Percentiles rank a stretch among this genome's conserved stretches.
These are phyloP conservation scores for Dendrophyllia cribrosa DNA, from an alignment of 64 coral and sea anemone genomes.

Conservation along the genomic window DNA sequence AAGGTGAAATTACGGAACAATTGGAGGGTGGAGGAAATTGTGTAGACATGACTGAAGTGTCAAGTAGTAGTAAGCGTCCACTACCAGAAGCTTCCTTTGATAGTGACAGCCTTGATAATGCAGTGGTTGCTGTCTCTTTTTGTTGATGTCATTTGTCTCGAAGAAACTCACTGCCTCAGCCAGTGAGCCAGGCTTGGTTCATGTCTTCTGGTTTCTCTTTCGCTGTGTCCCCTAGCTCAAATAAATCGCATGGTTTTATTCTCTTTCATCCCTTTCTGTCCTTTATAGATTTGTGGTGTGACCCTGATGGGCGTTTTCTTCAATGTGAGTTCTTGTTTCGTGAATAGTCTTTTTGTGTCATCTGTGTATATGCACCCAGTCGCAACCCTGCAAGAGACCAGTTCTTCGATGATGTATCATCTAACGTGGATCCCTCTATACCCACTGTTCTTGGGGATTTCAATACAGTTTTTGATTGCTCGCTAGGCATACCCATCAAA, in stretches of 20 bases:
- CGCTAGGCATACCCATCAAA: too few relatives aligned
- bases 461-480: not conserved
- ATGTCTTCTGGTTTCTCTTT: not conserved
- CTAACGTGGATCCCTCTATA: not conserved
- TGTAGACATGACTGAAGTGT: too few relatives aligned
- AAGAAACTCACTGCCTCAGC: conserved; percentile 3
- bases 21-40: too few relatives aligned
- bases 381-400: not conserved
- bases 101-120: too few relatives aligned
- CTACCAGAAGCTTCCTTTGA: too few relatives aligned
- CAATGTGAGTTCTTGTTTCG: not conserved
- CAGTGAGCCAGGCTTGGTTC: not conserved
- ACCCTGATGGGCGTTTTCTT: not conserved
- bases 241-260: not conserved
- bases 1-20: too few relatives aligned
- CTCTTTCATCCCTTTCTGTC: not conserved
- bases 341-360: not conserved
- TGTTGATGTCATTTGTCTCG: not conserved
- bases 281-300: not conserved
- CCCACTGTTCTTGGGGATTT: not conserved
- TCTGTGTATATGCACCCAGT: not conserved
- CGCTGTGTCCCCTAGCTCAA: not conserved
- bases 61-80: too few relatives aligned
- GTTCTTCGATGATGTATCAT: not conserved
- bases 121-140: too few relatives aligned